Percentiles rank a stretch among this genome's conserved stretches.
Evolutionary conservation across 2,113 vertebrate genomes (phyloP).

Genomic region (Sporophila hypoxantha): DNA sequence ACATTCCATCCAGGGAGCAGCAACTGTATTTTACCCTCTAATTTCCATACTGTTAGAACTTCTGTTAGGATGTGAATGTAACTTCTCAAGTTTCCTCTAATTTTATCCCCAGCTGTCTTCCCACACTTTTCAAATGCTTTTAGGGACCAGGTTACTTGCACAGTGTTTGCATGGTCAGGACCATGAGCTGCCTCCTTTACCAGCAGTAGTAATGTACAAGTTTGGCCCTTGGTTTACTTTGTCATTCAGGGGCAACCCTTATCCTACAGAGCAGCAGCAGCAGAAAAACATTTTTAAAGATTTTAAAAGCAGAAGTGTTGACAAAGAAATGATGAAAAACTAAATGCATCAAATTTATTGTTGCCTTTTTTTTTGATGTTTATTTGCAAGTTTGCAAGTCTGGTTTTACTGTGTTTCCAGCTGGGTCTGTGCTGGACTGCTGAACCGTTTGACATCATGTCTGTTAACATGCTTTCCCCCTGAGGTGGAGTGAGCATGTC

Average conservation of each 20-base stretch:
- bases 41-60: background rate
- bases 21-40: background rate
- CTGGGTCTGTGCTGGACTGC: background rate
- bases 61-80: background rate
- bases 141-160: background rate
- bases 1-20: background rate
- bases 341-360: background rate
- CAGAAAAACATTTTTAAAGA: background rate
- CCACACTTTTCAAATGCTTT: background rate
- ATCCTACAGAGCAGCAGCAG: background rate
- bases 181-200: background rate
- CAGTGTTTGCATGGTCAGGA: background rate
- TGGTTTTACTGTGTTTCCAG: background rate
- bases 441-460: background rate
- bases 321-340: background rate
- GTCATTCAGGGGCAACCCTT: background rate
- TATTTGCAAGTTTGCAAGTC: background rate
- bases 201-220: background rate
- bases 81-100: background rate
- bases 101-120: background rate
- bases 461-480: conserved; percentile 6
- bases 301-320: background rate
- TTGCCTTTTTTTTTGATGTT: background rate
- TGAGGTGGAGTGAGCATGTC: background rate
- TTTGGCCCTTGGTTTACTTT: background rate